Percentiles rank a stretch among this genome's conserved stretches.
Conservation (phyloP, 2,888 invertebrate species). For the Drosophila bunnanda region DNA sequence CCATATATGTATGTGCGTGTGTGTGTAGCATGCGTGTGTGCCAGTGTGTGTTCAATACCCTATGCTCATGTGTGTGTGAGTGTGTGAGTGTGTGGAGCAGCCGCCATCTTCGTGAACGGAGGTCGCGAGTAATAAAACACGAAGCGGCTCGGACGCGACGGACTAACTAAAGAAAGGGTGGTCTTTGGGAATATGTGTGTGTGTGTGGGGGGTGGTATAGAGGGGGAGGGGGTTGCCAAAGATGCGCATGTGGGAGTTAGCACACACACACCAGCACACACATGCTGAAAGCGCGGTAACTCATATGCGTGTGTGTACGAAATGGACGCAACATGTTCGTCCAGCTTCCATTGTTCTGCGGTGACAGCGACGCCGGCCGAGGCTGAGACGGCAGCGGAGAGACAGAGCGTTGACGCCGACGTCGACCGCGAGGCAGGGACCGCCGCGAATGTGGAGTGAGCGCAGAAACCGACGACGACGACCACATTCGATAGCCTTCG, state of each 20-base stretch:
- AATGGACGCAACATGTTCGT: constrained; percentile 77
- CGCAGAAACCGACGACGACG: constrained; percentile 53
- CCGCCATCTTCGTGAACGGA: constrained; percentile 69
- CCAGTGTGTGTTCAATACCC: constrained; percentile 34
- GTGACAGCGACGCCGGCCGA: constrained; percentile 26
- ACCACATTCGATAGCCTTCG: constrained; percentile 81
- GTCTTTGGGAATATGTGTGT: neutral
- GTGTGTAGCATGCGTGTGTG: constrained; percentile 17
- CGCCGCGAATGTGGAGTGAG: constrained; percentile 11
- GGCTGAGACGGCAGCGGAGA: too few relatives aligned
- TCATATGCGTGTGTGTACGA: constrained; percentile 21
- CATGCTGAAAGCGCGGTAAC: constrained; percentile 50
- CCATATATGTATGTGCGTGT: neutral
- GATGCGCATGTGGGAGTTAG: constrained; percentile 44
- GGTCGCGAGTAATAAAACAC: constrained; percentile 80
- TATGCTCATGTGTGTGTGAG: constrained; percentile 28
- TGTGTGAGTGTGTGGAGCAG: constrained; percentile 28
- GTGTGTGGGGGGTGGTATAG: neutral
- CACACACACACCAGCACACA: constrained; percentile 50
- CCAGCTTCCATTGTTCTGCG: constrained; percentile 72
- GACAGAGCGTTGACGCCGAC: constrained; percentile 4
- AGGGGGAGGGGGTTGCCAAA: constrained; percentile 12
- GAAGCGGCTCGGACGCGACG: constrained; percentile 59
- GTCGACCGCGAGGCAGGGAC: neutral
- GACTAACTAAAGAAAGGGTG: constrained; percentile 25